These are phyloP conservation scores for Hippocampus barbouri DNA, from an alignment of 2,113 vertebrate species.

Conservation along the genomic window DNA sequence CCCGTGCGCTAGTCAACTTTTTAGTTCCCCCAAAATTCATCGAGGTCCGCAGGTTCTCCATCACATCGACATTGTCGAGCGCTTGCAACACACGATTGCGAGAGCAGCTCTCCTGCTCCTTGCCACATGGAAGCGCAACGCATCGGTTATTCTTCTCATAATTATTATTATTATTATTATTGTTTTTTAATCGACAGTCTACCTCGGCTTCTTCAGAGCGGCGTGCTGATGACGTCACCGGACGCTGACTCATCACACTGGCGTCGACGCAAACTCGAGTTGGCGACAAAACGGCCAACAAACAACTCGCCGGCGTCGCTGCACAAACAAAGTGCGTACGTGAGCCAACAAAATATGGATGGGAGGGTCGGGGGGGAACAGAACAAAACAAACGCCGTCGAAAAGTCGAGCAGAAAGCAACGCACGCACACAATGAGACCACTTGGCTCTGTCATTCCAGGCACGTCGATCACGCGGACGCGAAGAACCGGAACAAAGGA, in stretches of 20 bases:
- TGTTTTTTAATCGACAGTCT: too few species aligned
- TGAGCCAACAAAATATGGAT: not conserved
- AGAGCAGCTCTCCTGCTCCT: too few species aligned
- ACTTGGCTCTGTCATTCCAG: not conserved
- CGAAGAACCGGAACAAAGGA: not conserved
- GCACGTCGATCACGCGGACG: not conserved
- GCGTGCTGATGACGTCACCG: slow-evolving; percentile 66
- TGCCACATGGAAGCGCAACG: too few species aligned
- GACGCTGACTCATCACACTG: slow-evolving; percentile 57
- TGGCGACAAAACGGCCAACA: not conserved
- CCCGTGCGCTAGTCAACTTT: too few species aligned
- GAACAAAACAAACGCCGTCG: not conserved
- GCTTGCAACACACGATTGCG: too few species aligned
- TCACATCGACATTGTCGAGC: too few species aligned
- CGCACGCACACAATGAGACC: not conserved
- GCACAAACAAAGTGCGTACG: not conserved
- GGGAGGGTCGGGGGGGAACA: not conserved
- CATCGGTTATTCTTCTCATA: too few species aligned
- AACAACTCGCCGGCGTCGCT: not conserved
- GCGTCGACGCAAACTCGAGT: slow-evolving; percentile 5
- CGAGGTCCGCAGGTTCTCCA: too few species aligned
- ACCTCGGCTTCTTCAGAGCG: not conserved
- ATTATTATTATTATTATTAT: too few species aligned
- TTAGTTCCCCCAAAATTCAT: too few species aligned
- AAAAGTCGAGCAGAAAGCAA: not conserved